Conservation (phyloP, 2,797 vertebrate genomes). For the Taeniopygia guttata region DNA sequence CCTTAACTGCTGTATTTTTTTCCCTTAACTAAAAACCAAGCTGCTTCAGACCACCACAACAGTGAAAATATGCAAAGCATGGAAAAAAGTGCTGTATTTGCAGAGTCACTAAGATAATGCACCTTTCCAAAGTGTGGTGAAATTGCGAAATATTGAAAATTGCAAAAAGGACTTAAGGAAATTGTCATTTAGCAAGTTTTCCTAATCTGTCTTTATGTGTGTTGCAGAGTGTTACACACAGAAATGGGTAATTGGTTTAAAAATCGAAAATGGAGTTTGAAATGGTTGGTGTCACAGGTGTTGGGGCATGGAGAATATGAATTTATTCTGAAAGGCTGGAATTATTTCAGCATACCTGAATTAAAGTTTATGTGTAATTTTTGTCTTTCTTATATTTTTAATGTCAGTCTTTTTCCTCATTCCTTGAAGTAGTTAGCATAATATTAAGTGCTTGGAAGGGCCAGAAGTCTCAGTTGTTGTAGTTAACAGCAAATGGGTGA, state of each 20-base stretch:
- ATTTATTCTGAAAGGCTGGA: background rate
- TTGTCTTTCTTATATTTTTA: background rate
- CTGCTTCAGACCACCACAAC: no score
- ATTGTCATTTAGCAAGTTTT: background rate
- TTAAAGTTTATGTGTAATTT: rapidly evolving
- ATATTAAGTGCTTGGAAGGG: background rate
- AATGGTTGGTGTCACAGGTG: background rate
- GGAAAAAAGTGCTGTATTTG: background rate
- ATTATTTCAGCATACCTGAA: background rate
- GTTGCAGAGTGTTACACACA: rapidly evolving
- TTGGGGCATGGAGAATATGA: background rate
- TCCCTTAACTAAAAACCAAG: background rate
- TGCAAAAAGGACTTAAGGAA: background rate
- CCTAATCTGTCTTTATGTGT: rapidly evolving
- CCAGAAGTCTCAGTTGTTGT: rapidly evolving
- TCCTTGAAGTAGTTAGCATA: background rate
- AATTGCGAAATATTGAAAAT: background rate
- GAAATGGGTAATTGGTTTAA: background rate
- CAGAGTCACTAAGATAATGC: rapidly evolving
- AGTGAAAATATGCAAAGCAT: rapidly evolving
- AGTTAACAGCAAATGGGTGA: background rate
- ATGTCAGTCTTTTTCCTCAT: rapidly evolving
- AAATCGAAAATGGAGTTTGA: background rate
- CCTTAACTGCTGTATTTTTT: background rate
- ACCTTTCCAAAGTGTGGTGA: background rate